Percentiles rank a stretch among this genome's conserved stretches.
Evolutionary conservation across 35 echinoderm and acorn worm genomes (phyloP).

Genomic region (Lytechinus pictus): DNA sequence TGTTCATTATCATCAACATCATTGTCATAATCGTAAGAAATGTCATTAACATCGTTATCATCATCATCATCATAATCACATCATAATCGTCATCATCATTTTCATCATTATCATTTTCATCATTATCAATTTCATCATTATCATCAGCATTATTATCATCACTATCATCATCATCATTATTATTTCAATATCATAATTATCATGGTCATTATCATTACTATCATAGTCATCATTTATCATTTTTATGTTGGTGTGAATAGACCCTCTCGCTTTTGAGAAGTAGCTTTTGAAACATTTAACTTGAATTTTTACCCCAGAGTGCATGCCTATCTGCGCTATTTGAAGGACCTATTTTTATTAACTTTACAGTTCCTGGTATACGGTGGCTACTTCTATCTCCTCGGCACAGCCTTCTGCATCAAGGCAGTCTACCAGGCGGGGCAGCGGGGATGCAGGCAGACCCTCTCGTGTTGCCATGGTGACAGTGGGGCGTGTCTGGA

Average conservation of each 20-base stretch:
- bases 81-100: no score
- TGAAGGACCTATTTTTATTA: neutral
- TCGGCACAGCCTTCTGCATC: conserved; percentile 48
- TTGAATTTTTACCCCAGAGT: no score
- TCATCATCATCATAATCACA: no score
- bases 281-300: no score
- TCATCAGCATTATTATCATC: neutral
- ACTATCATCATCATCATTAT: neutral
- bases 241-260: neutral
- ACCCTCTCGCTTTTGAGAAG: neutral
- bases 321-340: no score
- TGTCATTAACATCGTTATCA: no score
- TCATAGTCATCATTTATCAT: neutral
- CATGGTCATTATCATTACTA: neutral
- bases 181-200: no score
- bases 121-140: no score
- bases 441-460: neutral
- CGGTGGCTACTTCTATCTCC: conserved; percentile 61
- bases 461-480: neutral
- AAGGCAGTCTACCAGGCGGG: conserved; percentile 56
- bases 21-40: no score
- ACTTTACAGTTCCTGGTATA: conserved; percentile 52
- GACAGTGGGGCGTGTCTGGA: neutral
- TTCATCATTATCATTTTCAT: no score
- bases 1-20: no score